A percentile compares a stretch with the other conserved stretches of the same genome.
Evolutionary conservation across 2,888 invertebrate genomes (phyloP).

Genomic region (Dynastes hyllus): DNA sequence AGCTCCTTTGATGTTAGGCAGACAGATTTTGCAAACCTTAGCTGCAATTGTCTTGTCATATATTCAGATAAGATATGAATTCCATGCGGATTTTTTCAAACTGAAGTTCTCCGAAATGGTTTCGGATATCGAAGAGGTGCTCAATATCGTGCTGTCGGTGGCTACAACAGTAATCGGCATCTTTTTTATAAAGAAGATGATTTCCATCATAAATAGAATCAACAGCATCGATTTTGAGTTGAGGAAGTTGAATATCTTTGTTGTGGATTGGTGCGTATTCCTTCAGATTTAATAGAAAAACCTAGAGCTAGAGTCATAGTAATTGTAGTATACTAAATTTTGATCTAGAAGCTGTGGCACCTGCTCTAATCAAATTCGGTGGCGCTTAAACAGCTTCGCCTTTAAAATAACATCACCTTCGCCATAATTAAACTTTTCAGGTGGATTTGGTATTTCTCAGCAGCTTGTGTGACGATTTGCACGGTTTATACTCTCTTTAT

Average conservation of each 20-base stretch:
- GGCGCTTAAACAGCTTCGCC: too few relatives aligned
- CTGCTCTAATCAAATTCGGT: too few relatives aligned
- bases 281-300: too few relatives aligned
- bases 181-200: conserved; percentile 18
- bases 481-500: neutral
- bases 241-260: neutral
- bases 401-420: too few relatives aligned
- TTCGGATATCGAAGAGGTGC: neutral
- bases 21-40: neutral
- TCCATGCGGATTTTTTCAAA: neutral
- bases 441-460: neutral
- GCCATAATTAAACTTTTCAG: neutral
- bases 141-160: neutral
- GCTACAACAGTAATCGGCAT: neutral
- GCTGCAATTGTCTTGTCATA: neutral
- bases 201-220: conserved; percentile 28
- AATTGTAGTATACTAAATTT: too few relatives aligned
- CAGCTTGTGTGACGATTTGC: neutral
- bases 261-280: neutral
- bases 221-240: conserved; percentile 14
- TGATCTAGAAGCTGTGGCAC: too few relatives aligned
- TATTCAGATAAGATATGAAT: neutral
- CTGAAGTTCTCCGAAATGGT: neutral
- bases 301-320: too few relatives aligned
- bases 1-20: neutral